phyloP scores from a whole-genome alignment of 2,888 invertebrate genomes.

The Melanotus villosus region DNA sequence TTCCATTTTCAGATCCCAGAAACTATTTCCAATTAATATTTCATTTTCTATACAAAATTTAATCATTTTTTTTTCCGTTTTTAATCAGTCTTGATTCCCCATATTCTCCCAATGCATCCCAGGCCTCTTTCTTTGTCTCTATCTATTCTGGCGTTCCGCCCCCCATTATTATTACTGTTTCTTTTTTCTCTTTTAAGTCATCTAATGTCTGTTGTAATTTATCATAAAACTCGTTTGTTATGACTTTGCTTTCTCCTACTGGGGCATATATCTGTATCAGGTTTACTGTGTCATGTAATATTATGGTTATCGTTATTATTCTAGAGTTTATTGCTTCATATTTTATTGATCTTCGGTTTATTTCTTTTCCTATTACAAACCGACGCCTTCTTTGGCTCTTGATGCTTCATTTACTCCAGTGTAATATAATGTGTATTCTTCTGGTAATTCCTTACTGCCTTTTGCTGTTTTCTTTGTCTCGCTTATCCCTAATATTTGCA shows the following conservation, averaged over 20 bases:
- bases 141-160: background rate
- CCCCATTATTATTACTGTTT: background rate
- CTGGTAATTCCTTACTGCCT: background rate
- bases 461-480: background rate
- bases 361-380: no score
- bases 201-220: constrained; percentile 1
- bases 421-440: background rate
- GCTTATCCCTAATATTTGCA: no score
- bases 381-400: no score
- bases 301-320: constrained; percentile 1
- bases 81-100: background rate
- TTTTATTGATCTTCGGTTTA: no score
- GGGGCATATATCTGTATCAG: background rate
- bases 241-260: background rate
- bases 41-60: background rate
- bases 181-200: background rate
- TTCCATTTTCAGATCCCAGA: background rate
- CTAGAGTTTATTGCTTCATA: background rate
- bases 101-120: background rate
- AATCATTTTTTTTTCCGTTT: constrained; percentile 1
- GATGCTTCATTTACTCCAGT: no score
- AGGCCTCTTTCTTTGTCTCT: constrained; percentile 12
- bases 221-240: background rate
- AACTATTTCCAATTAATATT: no score
- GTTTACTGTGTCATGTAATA: background rate